phyloP scores from a whole-genome alignment of 2,888 invertebrate species.

The Synergus umbraculus region DNA sequence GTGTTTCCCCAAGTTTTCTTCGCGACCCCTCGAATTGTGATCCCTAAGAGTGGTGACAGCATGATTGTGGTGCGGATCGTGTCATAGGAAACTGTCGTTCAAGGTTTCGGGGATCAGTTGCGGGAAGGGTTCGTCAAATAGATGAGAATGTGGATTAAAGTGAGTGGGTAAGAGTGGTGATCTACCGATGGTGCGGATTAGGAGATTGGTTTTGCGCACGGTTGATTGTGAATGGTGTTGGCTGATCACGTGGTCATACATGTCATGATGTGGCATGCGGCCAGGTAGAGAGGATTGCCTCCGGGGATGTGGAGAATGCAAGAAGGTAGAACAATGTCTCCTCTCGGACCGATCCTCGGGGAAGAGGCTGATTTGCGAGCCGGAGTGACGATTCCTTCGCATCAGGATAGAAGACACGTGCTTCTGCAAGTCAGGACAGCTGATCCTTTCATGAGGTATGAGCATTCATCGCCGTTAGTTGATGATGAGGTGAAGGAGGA shows the following conservation, averaged over 20 bases:
- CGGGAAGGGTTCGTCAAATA: conserved; percentile 18
- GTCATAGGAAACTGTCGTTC: neutral
- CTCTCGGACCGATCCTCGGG: conserved; percentile 66
- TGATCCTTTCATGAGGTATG: conserved; percentile 67
- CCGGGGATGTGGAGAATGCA: conserved; percentile 72
- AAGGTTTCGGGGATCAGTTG: neutral
- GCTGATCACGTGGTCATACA: conserved; percentile 32
- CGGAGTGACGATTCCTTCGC: conserved; percentile 54
- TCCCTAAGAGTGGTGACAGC: neutral
- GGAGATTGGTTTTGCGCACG: conserved; percentile 6
- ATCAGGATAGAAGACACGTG: conserved; percentile 69
- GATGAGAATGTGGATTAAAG: conserved; percentile 44
- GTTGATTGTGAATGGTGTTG: neutral
- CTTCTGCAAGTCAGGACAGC: conserved; percentile 69
- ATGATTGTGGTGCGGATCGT: neutral
- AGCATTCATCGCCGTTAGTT: conserved; percentile 48
- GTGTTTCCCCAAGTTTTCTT: conserved; percentile 18
- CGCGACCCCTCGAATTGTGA: conserved; percentile 6
- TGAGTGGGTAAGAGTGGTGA: conserved; percentile 42
- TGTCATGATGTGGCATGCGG: conserved; percentile 52
- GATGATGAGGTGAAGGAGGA: conserved; percentile 59
- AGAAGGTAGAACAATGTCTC: conserved; percentile 68
- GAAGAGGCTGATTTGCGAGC: conserved; percentile 61
- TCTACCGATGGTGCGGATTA: conserved; percentile 38
- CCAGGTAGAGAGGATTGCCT: conserved; percentile 53